phyloP scores from a whole-genome alignment of 2,888 invertebrate species.

The Apotomis betuletana region DNA sequence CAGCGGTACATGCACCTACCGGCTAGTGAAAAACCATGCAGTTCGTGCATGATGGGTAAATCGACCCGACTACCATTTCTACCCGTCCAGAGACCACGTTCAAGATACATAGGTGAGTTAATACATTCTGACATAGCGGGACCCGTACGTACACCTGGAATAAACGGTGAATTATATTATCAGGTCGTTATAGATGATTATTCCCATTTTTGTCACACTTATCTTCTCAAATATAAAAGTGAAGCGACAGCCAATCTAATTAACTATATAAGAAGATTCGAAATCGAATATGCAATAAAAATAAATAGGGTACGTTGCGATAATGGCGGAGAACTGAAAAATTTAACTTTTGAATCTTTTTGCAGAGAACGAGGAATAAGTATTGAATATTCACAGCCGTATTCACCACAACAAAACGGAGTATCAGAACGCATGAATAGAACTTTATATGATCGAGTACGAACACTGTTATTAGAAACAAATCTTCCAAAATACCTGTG shows the following conservation, averaged over 20 bases:
- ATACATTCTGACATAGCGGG: constrained; percentile 45
- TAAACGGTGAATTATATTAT: constrained; percentile 42
- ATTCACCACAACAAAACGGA: neutral
- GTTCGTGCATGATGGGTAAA: constrained; percentile 36
- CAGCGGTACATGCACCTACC: constrained; percentile 26
- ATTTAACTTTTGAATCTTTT: neutral
- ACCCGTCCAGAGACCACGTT: constrained; percentile 2
- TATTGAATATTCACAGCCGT: neutral
- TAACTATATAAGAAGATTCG: constrained; percentile 40
- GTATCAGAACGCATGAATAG: neutral
- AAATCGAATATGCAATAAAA: constrained; percentile 35
- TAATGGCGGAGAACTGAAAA: neutral
- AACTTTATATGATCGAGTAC: neutral
- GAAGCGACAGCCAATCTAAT: constrained; percentile 41
- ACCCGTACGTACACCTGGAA: constrained; percentile 38
- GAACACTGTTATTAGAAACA: neutral
- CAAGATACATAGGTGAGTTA: constrained; percentile 38
- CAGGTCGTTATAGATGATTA: constrained; percentile 44
- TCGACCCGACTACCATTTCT: constrained; percentile 22
- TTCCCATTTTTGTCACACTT: constrained; percentile 30
- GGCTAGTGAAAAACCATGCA: constrained; percentile 21
- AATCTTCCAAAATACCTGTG: neutral
- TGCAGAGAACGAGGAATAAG: neutral
- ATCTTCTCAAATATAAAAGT: constrained; percentile 37
- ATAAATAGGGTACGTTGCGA: constrained; percentile 42